These are phyloP conservation scores for Megaleporinus macrocephalus DNA, from an alignment of 2,113 vertebrate genomes.

Conservation along the genomic window DNA sequence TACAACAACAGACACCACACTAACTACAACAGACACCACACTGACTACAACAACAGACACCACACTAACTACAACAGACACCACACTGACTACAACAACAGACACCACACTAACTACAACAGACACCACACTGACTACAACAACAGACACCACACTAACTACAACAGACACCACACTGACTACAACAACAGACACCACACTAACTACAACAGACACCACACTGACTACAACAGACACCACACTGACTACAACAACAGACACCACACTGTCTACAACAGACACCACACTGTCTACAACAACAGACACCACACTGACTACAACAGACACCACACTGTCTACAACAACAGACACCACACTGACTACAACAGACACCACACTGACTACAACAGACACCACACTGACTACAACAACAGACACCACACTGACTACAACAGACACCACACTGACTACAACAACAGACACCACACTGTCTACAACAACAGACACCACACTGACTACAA, in stretches of 20 bases:
- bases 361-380: not conserved
- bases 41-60: not conserved
- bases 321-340: not conserved
- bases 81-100: too few species aligned
- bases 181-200: not conserved
- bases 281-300: too few species aligned
- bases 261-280: too few species aligned
- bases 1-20: not conserved
- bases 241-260: too few species aligned
- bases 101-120: too few species aligned
- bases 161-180: not conserved
- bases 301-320: too few species aligned
- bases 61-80: not conserved
- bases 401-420: not conserved
- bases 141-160: not conserved
- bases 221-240: too few species aligned
- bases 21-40: not conserved
- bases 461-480: too few species aligned
- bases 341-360: not conserved
- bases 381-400: not conserved
- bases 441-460: too few species aligned
- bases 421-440: not conserved
- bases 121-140: too few species aligned
- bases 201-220: not conserved
- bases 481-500: too few species aligned